Evolutionary conservation across 2,888 invertebrate species (phyloP).

Genomic region (Eretmocerus hayati): DNA sequence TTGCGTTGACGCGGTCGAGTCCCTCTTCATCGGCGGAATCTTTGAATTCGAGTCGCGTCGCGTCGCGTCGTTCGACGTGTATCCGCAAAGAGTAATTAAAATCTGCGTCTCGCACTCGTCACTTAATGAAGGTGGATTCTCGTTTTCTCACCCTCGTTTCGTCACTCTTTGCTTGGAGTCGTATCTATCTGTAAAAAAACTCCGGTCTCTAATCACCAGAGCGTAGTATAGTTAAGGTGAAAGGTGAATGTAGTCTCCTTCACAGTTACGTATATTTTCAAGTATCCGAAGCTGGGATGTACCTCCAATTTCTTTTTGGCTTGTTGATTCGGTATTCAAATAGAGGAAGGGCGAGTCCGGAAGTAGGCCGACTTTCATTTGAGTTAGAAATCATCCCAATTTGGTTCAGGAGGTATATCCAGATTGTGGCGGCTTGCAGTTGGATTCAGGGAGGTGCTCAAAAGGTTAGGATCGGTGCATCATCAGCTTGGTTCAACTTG

Average conservation of each 20-base stretch:
- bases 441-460: not conserved
- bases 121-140: not conserved
- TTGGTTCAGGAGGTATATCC: too few species aligned
- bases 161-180: too few species aligned
- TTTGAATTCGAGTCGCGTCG: slow-evolving; percentile 13
- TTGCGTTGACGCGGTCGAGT: not conserved
- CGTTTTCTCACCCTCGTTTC: too few species aligned
- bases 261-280: slow-evolving; percentile 7
- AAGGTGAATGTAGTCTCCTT: slow-evolving; percentile 5
- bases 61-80: not conserved
- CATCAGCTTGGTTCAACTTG: slow-evolving; percentile 8
- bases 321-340: slow-evolving; percentile 13
- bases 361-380: too few species aligned
- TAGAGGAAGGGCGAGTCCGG: not conserved
- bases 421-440: too few species aligned
- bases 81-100: slow-evolving; percentile 27
- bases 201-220: too few species aligned
- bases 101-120: too few species aligned
- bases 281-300: not conserved
- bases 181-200: too few species aligned
- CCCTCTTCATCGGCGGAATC: slow-evolving; percentile 6
- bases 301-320: slow-evolving; percentile 5
- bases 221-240: too few species aligned
- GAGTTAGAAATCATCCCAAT: too few species aligned
- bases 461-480: not conserved